These are phyloP conservation scores for Centroberyx gerrardi DNA, from an alignment of 2,797 vertebrate species.

Conservation along the genomic window DNA sequence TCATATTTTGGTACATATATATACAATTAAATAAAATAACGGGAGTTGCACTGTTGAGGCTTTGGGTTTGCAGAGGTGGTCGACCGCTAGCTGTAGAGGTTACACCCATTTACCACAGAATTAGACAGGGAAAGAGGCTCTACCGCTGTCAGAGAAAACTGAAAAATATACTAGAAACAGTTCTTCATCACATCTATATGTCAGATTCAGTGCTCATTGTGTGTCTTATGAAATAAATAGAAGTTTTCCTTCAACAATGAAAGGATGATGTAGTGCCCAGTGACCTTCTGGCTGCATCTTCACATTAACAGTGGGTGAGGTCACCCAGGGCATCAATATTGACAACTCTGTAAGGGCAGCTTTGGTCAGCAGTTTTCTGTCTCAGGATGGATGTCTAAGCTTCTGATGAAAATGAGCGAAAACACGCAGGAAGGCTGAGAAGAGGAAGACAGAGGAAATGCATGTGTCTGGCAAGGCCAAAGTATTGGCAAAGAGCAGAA, in stretches of 20 bases:
- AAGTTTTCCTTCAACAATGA: neutral
- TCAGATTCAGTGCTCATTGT: neutral
- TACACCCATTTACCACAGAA: neutral
- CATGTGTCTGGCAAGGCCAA: no score
- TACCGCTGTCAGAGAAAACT: no score
- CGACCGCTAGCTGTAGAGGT: no score
- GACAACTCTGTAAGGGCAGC: neutral
- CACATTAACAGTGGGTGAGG: neutral
- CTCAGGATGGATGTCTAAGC: conserved; percentile 4
- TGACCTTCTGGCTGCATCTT: neutral
- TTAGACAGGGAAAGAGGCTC: neutral
- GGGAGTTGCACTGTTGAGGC: no score
- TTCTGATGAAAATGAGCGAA: no score
- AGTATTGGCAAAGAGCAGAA: no score
- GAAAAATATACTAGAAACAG: no score
- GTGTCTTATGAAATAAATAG: neutral
- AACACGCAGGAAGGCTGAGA: no score
- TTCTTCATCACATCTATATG: neutral
- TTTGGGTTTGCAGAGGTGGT: no score
- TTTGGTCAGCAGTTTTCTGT: conserved; percentile 10
- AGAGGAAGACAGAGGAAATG: no score
- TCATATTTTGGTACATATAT: no score
- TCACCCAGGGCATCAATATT: neutral
- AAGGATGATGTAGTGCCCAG: neutral
- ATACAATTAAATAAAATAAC: no score